Evolutionary conservation across 2,797 vertebrate genomes (phyloP).

Genomic region (Cygnus olor): DNA sequence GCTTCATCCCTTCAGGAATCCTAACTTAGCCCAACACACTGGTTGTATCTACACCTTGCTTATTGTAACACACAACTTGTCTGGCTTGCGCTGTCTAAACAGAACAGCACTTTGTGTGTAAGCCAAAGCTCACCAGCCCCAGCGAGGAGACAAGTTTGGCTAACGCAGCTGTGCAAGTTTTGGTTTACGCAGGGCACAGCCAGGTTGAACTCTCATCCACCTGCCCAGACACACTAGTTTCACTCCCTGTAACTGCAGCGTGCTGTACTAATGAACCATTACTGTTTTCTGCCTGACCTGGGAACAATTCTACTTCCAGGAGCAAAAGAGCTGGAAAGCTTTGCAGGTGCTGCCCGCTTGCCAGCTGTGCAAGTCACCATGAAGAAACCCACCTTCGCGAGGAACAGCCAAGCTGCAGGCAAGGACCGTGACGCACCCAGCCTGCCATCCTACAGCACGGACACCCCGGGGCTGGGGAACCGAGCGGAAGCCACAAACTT

Average conservation of each 20-base stretch:
- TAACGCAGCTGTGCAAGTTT: background rate
- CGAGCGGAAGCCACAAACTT: slow-evolving; percentile 30
- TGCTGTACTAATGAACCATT: background rate
- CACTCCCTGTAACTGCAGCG: background rate
- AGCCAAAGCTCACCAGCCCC: background rate
- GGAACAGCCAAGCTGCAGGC: slow-evolving; percentile 29
- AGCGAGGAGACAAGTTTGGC: background rate
- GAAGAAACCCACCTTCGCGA: slow-evolving; percentile 37
- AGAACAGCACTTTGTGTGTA: background rate
- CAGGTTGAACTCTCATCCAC: background rate
- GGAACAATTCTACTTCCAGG: slow-evolving; percentile 59
- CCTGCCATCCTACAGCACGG: background rate
- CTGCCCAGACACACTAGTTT: background rate
- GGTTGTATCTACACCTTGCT: background rate
- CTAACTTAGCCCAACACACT: background rate
- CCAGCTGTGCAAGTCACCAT: slow-evolving; percentile 32
- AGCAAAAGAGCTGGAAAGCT: slow-evolving; percentile 63
- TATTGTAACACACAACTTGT: background rate
- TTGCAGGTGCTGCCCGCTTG: slow-evolving; percentile 7
- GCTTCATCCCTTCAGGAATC: background rate
- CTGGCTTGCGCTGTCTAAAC: background rate
- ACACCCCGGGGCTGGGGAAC: background rate
- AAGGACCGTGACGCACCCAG: slow-evolving; percentile 25
- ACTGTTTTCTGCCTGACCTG: background rate
- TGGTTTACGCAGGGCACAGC: background rate